Evolutionary conservation across 64 coral and sea anemone genomes (phyloP), one percentile per base, ranked within the genome.

Genomic region (Pocillopora verrucosa): DNA sequence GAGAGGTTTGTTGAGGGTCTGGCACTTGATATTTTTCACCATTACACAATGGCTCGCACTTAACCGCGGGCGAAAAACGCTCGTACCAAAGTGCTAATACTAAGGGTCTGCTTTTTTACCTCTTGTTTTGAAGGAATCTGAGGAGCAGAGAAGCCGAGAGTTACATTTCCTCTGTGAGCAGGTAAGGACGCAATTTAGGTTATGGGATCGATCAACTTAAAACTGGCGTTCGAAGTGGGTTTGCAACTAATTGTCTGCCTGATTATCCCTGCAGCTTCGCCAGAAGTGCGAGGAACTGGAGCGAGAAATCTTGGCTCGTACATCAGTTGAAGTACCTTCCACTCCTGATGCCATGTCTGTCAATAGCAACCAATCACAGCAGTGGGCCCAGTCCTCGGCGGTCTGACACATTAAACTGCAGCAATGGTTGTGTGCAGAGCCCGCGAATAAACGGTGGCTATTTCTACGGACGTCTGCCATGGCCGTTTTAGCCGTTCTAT

Each of bases 201-300:
- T n/a, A 11, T 5, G 22, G 19, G 9, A 69, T 24, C 22, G 61
- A 63, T 20, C 67, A 30, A n/a, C 41, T 51, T 3, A 51, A 51
- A 51, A 51, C 41, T 51, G 3, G 41, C 7, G 41, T 51, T 4
- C 3, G 41, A 51, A 51, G 41, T 51, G 41, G 41, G 41, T 7
- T 51, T 24, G 67, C 9, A 70, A 24, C 25, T 70, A 70, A 70
- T 9, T 24, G 10, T 24, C 67, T 11, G 5, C 25, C 67, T 70
- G 22, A 70, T 26, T n/a, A 87, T 56, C 61, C 30, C 61, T 64
- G 35, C 63, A 98, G 96, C 90, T 98, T 11, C 94, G 90, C 78
- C 90, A 93, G 56, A 98, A 98, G 78, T 98, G 96, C 36, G 96
- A 98, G 72, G 93, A 98, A 72, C 93, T 98, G 17, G 93, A 98